Base-by-base conservation (phyloP, 2,797 vertebrate genomes). In the Macropodus opercularis region DNA sequence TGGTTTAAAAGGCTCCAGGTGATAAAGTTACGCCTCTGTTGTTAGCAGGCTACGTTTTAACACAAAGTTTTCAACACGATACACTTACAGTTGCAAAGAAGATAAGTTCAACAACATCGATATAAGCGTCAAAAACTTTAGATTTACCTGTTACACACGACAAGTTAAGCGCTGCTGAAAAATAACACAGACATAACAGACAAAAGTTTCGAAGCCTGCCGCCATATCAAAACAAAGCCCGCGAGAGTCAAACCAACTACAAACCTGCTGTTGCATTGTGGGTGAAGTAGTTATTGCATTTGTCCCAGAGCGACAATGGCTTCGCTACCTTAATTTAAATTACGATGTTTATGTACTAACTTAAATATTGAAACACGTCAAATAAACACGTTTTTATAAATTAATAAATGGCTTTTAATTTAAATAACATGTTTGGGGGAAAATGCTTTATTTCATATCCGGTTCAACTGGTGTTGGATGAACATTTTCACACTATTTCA, bases 161-260 rank as follows among this genome's bases (percentile, higher is more conserved):
- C 23, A 53, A 36, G 52, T 10, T 5, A 8, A 4, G 42, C 36
- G 36, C 58, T 19, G 43, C 41, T 34, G 29, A 38, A 48, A 15
- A 15, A 5, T 36, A 63, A 26, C 13, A 50, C 4, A 56, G 43
- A 46, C 55, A 80, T 24, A 57, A 60, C 35, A 27, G 26, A 49
- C 39, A 40, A 1, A 65, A 60, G 24, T 75, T 90, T 91, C 78
- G 60, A 91, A 92, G 80, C 24, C 79, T 88, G 77, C 90, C 92
- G 92, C 93, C 92, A 92, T 90, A 78, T 75, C 85, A 87, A 89
- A 87, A 83, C 88, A 86, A 86, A 91, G 85, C 91, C 89, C 92
- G 92, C 92, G 91, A 92, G 90, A 90, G 69, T 24, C 18, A 40
- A 31, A 22, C 8, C 2, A 6, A 35, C 8, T 3, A 44, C 13